Evolutionary conservation across 2,888 invertebrate genomes (phyloP), one percentile per base, ranked within the genome.

Genomic region (Drosophila birchii): DNA sequence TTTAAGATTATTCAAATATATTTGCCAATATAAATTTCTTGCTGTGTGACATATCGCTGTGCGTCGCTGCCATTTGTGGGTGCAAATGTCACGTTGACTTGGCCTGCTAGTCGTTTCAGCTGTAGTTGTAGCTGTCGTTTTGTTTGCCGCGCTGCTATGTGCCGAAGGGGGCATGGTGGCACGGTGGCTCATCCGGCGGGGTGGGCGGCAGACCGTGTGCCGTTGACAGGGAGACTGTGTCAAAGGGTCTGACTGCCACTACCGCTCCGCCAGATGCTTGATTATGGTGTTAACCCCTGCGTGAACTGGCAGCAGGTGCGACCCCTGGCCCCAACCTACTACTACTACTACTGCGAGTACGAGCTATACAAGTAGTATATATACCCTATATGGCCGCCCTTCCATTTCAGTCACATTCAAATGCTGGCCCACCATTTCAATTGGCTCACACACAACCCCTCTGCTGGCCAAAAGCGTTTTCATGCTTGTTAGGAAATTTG

Each of bases 71-170:
- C 81, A 76, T 79, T 84, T 84, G 85, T 39, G 87, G 89, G 81
- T 84, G 85, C 73, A 89, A 89, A 84, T 86, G 85, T 89, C 85
- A 85, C 89, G 87, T 89, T 87, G 87, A 84, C 89, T 89, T 80
- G 81, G 80, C 67, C 76, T 60, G 60, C 58, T 53, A 58, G 45
- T 66, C 60, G 76, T 41, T 66, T 64, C 44, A 34, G 63, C 45
- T 60, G 71, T 29, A 47, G 54, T 61, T 74, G 69, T 45, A 51
- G 55, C 47, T 63, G 47, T 41, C 57, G 64, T 71, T 73, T 55
- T 78, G 79, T 81, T 83, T 75, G 83, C 64, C 69, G 71, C 69
- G 57, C 38, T 57, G 47, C 62, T 71, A 79, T 79, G 79, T 78
- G 83, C 60, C 51, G 39, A 55, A 39, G 66, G 53, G 47, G 51